These are phyloP conservation scores for Epizoanthus scotinus DNA, from an alignment of 92 coral and sea anemone genomes.

Conservation along the genomic window DNA sequence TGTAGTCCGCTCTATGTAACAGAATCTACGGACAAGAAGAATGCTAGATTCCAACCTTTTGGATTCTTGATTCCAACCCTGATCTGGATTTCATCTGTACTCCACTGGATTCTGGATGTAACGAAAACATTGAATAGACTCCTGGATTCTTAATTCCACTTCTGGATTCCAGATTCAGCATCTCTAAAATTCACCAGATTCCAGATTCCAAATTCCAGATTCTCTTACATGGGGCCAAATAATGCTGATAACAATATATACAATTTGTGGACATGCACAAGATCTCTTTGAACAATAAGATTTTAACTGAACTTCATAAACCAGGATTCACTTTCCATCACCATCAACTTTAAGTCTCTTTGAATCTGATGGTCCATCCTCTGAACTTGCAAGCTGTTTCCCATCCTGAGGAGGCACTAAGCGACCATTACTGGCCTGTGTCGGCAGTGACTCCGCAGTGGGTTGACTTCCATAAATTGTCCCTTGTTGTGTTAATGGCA, in stretches of 20 bases:
- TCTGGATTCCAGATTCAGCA: too few species aligned
- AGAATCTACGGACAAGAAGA: too few species aligned
- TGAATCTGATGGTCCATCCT: slow-evolving; percentile 65
- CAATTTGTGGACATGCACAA: neutral
- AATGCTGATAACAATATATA: neutral
- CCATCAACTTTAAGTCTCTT: slow-evolving; percentile 68
- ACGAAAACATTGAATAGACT: too few species aligned
- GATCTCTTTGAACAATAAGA: neutral
- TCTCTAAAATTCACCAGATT: too few species aligned
- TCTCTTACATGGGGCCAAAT: too few species aligned
- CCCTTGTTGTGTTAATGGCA: slow-evolving; percentile 71
- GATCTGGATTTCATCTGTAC: too few species aligned
- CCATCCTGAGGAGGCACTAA: slow-evolving; percentile 47
- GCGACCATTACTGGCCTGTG: slow-evolving; percentile 27
- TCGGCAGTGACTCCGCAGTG: slow-evolving; percentile 32
- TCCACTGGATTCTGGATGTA: too few species aligned
- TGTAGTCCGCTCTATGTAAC: too few species aligned
- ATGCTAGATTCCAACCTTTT: too few species aligned
- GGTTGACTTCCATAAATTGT: slow-evolving; percentile 59
- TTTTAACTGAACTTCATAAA: neutral
- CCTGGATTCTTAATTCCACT: too few species aligned
- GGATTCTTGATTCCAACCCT: too few species aligned
- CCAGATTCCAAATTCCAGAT: too few species aligned
- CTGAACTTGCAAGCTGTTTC: slow-evolving; percentile 48
- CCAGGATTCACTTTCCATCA: slow-evolving; percentile 18